Evolutionary conservation across 2,888 invertebrate species (phyloP), one percentile per base, ranked within the genome.

Genomic region (Mythimna lalbum): DNA sequence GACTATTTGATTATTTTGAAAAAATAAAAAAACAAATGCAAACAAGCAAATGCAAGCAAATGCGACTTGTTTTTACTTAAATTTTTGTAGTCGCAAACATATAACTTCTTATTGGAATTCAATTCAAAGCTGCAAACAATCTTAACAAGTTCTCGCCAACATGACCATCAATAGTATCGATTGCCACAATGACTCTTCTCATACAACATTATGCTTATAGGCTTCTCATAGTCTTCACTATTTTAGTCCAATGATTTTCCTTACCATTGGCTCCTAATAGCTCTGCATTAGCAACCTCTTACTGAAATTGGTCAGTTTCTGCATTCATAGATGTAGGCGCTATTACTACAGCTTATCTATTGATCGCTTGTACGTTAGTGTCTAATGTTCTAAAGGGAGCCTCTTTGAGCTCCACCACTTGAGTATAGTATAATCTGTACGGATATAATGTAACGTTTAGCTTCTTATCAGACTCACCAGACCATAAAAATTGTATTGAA

Each of bases 231-330:
- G n/a, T n/a, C 17, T 53, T 23, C 7, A 19, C 17, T 39, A 4
- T 47, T 52, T 50, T 2, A 43, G n/a, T 27, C 12, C 27, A 53
- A 47, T 36, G 23, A 65, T 23, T 6, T 31, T 49, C 23, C 7
- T 33, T 49, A 56, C 19, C n/a, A 39, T 33, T 27, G 6, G 31
- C 55, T 56, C 19, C 49, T 36, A 19, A 23, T 53, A 47, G 7
- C 14, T 23, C 5, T 9, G 17, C 4, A 39, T 53, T 57, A 69
- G 23, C 52, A 39, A 62, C 2, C 31, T 55, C 39, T 62, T 52
- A 57, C n/a, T n/a, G 7, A 62, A 62, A 69, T 57, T 76, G 12
- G 9, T 69, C 4, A n/a, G 17, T n/a, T 55, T 12, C 36, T 36
- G 14, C 12, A 70, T 57, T 17, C 7, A 52, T 33, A 67, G n/a